These are phyloP conservation scores for Thecocarcelia acutangulata DNA, from an alignment of 2,888 invertebrate genomes.

Conservation along the genomic window DNA sequence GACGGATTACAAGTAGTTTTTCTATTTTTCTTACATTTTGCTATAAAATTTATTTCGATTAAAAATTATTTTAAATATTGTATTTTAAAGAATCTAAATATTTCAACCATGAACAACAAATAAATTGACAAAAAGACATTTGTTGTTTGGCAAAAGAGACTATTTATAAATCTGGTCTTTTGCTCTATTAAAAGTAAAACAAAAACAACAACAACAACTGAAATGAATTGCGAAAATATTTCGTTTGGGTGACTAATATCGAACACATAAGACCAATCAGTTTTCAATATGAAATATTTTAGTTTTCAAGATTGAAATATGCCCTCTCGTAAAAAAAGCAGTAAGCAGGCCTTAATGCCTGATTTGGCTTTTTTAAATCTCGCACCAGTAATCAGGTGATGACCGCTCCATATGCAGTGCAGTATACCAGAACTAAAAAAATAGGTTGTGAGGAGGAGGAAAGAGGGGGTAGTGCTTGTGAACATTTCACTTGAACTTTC, in stretches of 20 bases:
- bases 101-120: constrained; percentile 67
- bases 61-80: constrained; percentile 28
- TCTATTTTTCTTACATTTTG: constrained; percentile 15
- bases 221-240: background rate
- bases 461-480: too few relatives aligned
- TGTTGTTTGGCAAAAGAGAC: constrained; percentile 22
- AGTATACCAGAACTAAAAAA: too few relatives aligned
- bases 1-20: constrained; percentile 31
- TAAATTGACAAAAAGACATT: constrained; percentile 68
- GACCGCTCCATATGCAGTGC: too few relatives aligned
- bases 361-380: too few relatives aligned
- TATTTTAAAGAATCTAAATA: constrained; percentile 58
- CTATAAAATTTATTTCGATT: constrained; percentile 41
- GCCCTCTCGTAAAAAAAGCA: too few relatives aligned
- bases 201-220: too few relatives aligned
- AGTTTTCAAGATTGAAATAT: too few relatives aligned
- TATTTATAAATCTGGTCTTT: constrained; percentile 44
- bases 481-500: too few relatives aligned
- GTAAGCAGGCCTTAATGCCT: too few relatives aligned
- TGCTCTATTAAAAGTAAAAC: background rate
- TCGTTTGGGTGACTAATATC: constrained; percentile 57
- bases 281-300: constrained; percentile 28
- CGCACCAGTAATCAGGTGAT: too few relatives aligned
- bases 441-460: too few relatives aligned
- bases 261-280: constrained; percentile 49